These are phyloP conservation scores for Lordiphosa mommai DNA, from an alignment of 1,140 invertebrate genomes.

Conservation along the genomic window DNA sequence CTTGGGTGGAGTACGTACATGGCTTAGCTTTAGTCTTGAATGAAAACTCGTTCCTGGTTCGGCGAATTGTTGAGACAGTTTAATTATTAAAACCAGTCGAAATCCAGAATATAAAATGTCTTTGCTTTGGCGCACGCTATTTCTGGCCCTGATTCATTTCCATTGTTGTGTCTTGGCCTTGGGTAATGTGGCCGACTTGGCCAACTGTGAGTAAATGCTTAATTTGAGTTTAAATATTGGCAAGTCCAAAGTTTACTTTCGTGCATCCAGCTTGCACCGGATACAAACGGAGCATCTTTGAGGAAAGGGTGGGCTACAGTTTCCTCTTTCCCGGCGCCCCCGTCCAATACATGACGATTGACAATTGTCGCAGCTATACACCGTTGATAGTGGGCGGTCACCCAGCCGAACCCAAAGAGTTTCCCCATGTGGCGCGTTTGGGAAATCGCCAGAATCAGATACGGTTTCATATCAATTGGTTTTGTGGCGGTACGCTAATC, in stretches of 20 bases:
- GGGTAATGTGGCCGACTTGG: constrained; percentile 20
- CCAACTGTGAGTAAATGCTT: constrained; percentile 25
- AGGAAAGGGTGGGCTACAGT: constrained; percentile 45
- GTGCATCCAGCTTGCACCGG: constrained; percentile 42
- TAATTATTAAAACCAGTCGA: not conserved
- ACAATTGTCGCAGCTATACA: constrained; percentile 48
- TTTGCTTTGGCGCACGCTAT: not conserved
- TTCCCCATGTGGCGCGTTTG: constrained; percentile 77
- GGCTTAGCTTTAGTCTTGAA: not conserved
- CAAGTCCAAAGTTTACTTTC: not conserved
- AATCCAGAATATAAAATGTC: constrained; percentile 23
- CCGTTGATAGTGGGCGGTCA: constrained; percentile 62
- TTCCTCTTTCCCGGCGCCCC: constrained; percentile 47
- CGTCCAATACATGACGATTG: constrained; percentile 27
- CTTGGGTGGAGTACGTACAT: too few relatives aligned
- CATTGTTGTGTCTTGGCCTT: not conserved
- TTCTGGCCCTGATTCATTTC: constrained; percentile 5
- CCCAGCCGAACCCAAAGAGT: constrained; percentile 72
- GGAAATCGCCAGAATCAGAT: constrained; percentile 27
- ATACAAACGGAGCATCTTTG: constrained; percentile 51
- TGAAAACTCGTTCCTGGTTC: constrained; percentile 3
- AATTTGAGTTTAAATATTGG: not conserved
- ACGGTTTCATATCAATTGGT: constrained; percentile 41
- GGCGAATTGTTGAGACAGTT: constrained; percentile 1
- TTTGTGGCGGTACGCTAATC: constrained; percentile 78